Evolutionary conservation across 2,888 invertebrate species (phyloP), one percentile per base, ranked within the genome.

Genomic region (Germaria angustata): DNA sequence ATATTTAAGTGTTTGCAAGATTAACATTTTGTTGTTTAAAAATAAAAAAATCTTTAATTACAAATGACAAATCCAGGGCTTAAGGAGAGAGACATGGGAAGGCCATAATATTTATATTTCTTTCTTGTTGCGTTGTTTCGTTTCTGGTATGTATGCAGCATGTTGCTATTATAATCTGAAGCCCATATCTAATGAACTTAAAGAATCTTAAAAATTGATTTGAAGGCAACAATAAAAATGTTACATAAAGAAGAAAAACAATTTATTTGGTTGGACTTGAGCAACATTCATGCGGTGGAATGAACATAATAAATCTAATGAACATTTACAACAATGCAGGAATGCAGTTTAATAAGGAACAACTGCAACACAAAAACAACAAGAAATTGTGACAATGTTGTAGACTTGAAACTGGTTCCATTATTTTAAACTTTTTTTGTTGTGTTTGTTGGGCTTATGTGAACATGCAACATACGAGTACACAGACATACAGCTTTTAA

Each of bases 311-410:
- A 82, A 79, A 82, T 82, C 82, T 82, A 82, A 79, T 82, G 71
- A 76, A 79, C 79, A 82, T 79, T 79, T 81, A 72, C 66, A 77
- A 77, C 72, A 77, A 72, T 49, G 55, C 51, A 49, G 82, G 82
- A 82, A 82, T 82, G 82, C 79, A 79, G 79, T 82, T 79, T 82
- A 82, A 82, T 79, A 82, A 82, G 82, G 71, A 82, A 82, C 75
- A 79, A 79, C 59, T 57, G 44, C 53, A 53, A 46, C 68, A 53
- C 39, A 69, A 65, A 66, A 76, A 55, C 15, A 61, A 22, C 28
- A 75, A 75, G 32, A 66, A 75, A 15, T 57, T 49, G 72, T 59
- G 44, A 80, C 72, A 73, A 80, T 80, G 79, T 80, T 73, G 66
- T 66, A 66, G 72, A 44, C 72, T 68, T 66, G 11, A 80, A 80